Percentiles rank a stretch among this genome's conserved stretches.
These are phyloP conservation scores for Oreochromis niloticus DNA, from an alignment of 2,113 vertebrate genomes.

Conservation along the genomic window DNA sequence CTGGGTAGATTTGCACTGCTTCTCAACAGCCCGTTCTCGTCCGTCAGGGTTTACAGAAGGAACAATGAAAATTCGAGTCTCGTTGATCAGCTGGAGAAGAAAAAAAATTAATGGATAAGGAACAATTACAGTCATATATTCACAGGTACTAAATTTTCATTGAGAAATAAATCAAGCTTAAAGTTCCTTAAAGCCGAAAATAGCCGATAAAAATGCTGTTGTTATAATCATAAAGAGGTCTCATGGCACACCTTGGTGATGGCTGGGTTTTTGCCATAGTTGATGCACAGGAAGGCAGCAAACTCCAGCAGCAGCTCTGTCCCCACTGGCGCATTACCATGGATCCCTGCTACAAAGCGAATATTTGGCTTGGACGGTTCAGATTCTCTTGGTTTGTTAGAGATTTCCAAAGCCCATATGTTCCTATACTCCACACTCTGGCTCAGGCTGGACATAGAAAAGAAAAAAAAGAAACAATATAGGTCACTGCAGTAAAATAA, in stretches of 20 bases:
- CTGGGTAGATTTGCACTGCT: slow-evolving; percentile 78
- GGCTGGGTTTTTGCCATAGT: slow-evolving; percentile 87
- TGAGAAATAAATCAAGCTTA: background rate
- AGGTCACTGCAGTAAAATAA: background rate
- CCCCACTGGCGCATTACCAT: slow-evolving; percentile 91
- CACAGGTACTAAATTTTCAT: background rate
- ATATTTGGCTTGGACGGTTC: slow-evolving; percentile 91
- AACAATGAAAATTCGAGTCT: slow-evolving; percentile 89
- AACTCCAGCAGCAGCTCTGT: slow-evolving; percentile 91
- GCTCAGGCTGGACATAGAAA: slow-evolving; percentile 78
- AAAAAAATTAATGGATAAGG: background rate
- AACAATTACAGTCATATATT: background rate
- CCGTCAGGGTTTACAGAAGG: slow-evolving; percentile 95
- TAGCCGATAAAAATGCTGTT: background rate
- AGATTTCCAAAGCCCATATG: slow-evolving; percentile 93
- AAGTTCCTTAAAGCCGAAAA: background rate
- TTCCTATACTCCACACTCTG: slow-evolving; percentile 86
- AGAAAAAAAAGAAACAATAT: background rate
- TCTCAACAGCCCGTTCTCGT: slow-evolving; percentile 83
- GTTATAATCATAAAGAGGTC: background rate
- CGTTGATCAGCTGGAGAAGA: slow-evolving; percentile 81
- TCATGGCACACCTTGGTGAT: slow-evolving; percentile 81
- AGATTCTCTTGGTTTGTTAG: slow-evolving; percentile 82
- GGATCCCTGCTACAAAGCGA: slow-evolving; percentile 89
- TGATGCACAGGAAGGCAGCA: slow-evolving; percentile 89